Evolutionary conservation across 2,888 invertebrate genomes (phyloP).

Genomic region (Drosophila peninsularis): DNA sequence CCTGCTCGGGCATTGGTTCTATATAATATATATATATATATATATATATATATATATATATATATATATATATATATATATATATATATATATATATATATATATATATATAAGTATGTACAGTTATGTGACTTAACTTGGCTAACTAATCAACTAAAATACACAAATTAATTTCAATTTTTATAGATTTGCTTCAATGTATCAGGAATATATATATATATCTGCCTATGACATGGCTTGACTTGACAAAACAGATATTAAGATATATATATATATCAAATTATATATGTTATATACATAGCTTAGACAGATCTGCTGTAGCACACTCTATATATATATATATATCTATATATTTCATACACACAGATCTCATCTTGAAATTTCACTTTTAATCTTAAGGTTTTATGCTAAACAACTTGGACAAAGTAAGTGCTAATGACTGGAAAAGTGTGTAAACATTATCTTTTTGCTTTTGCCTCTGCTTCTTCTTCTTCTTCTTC

Average conservation of each 20-base stretch:
- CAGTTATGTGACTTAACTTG: slow-evolving; percentile 28
- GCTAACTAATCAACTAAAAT: slow-evolving; percentile 41
- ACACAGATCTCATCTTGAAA: neutral
- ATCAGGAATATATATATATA: slow-evolving; percentile 17
- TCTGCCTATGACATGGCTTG: slow-evolving; percentile 27
- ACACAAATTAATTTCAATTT: slow-evolving; percentile 30
- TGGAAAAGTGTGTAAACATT: slow-evolving; percentile 26
- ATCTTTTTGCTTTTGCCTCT: neutral
- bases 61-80: neutral
- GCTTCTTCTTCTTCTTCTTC: neutral
- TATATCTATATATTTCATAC: neutral
- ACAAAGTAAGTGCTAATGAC: slow-evolving; percentile 33
- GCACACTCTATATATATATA: neutral
- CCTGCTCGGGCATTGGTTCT: slow-evolving; percentile 50
- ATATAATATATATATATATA: slow-evolving; percentile 12
- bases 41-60: slow-evolving; percentile 5
- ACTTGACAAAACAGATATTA: slow-evolving; percentile 8
- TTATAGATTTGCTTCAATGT: neutral
- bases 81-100: slow-evolving; percentile 4
- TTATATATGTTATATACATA: slow-evolving; percentile 7
- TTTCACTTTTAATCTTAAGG: neutral
- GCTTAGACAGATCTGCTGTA: slow-evolving; percentile 4
- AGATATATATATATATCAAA: slow-evolving; percentile 7
- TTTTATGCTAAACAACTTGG: slow-evolving; percentile 7
- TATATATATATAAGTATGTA: slow-evolving; percentile 19